Base-by-base conservation (phyloP, 2,888 invertebrate species). In the Melipona bicolor region DNA sequence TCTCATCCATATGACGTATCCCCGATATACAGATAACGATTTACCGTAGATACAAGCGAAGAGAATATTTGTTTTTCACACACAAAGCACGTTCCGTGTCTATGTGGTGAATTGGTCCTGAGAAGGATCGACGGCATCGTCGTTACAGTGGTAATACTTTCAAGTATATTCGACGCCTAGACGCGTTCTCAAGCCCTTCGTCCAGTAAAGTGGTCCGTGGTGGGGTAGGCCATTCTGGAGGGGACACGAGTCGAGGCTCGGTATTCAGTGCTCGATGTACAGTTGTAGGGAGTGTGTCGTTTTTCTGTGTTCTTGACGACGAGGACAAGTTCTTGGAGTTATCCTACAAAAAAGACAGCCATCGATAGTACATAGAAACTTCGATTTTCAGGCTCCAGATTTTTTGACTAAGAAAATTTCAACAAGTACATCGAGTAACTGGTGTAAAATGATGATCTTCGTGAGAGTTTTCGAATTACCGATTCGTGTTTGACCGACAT, bases 201-300 rank as follows among this genome's bases (percentile, higher is more conserved):
- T 71, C 79, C 79, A 70, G 76, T 62, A 59, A 84, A 79, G 69
- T 81, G 78, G 71, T 73, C 76, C 32, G 21, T n/a, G 36, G 81
- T 68, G 73, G 80, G 80, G 70, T 43, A 70, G 24, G 52, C 32
- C 27, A 24, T 65, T 65, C 36, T 77, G 79, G 88, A 73, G 88
- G 84, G 87, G 82, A 65, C 49, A 24, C 64, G 76, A 73, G 67
- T 77, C 78, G 88, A 69, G 71, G 71, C 82, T 79, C 78, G 71
- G 73, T 80, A 81, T 83, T 89, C 91, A 91, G 91, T 91, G 70
- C 64, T 73, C 84, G 85, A 89, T 88, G 88, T 89, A 88, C 84
- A 81, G 83, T 88, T 83, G 89, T 4, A 32, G 56, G 70, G 81
- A 67, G 52, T 82, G 83, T 78, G 27, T 90, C 82, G 77, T n/a